phyloP scores from a whole-genome alignment of 2,797 vertebrate species.

The Anniella stebbinsi region DNA sequence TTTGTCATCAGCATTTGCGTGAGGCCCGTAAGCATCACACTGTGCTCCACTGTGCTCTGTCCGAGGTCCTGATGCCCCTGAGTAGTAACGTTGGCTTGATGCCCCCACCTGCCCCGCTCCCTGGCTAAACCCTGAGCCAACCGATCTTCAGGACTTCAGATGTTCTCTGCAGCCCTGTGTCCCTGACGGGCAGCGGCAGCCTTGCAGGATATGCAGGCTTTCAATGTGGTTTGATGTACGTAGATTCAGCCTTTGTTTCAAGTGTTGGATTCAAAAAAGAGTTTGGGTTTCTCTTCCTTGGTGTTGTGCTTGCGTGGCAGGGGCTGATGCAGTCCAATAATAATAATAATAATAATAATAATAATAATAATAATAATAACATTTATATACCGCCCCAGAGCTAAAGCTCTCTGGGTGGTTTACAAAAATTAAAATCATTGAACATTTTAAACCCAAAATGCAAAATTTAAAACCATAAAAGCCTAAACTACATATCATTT shows the following conservation, averaged over 20 bases:
- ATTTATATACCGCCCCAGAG: no score
- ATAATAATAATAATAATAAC: no score
- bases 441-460: no score
- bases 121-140: neutral
- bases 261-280: neutral
- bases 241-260: neutral
- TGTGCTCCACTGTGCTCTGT: neutral
- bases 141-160: neutral
- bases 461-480: no score
- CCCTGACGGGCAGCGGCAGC: neutral
- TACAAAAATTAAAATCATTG: no score
- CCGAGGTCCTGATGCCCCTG: neutral
- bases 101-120: neutral
- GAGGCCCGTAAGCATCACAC: no score
- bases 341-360: no score
- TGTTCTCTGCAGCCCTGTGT: neutral
- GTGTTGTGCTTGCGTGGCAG: neutral
- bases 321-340: neutral
- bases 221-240: neutral
- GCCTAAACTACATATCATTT: no score
- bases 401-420: no score
- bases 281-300: neutral
- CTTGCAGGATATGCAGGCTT: neutral
- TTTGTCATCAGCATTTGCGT: neutral
- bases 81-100: neutral